Conservation (phyloP, 2,888 invertebrate genomes). For the Amorpha juglandis region DNA sequence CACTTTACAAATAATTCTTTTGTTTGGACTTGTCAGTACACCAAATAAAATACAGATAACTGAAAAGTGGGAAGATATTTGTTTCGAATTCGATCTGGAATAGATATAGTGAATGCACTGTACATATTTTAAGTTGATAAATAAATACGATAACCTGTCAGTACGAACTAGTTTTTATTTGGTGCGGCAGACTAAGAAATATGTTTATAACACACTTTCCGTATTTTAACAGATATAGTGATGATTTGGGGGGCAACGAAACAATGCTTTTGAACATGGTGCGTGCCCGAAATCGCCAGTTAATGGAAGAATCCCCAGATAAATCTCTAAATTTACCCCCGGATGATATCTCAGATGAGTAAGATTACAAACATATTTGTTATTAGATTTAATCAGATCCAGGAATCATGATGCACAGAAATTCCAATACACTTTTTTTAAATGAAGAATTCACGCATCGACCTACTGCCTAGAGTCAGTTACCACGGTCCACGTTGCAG, state of each 20-base stretch:
- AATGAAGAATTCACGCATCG: not conserved
- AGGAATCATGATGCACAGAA: not conserved
- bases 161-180: too few relatives aligned
- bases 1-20: too few relatives aligned
- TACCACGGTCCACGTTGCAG: not conserved
- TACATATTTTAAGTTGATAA: too few relatives aligned
- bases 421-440: not conserved
- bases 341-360: constrained; percentile 62
- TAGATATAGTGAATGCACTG: too few relatives aligned
- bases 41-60: too few relatives aligned
- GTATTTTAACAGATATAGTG: constrained; percentile 30
- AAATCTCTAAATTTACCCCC: constrained; percentile 55
- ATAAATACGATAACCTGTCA: too few relatives aligned
- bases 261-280: constrained; percentile 71
- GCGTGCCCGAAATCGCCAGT: constrained; percentile 61
- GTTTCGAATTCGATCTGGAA: too few relatives aligned
- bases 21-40: too few relatives aligned
- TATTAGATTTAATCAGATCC: too few relatives aligned
- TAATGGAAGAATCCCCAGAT: constrained; percentile 58
- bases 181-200: too few relatives aligned
- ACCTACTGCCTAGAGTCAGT: not conserved
- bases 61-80: too few relatives aligned
- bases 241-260: constrained; percentile 58
- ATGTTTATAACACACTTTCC: too few relatives aligned
- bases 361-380: constrained; percentile 32